Percentiles rank a stretch among this genome's conserved stretches.
Evolutionary conservation across 64 coral and sea anemone species (phyloP).

Genomic region (Actinia equina): DNA sequence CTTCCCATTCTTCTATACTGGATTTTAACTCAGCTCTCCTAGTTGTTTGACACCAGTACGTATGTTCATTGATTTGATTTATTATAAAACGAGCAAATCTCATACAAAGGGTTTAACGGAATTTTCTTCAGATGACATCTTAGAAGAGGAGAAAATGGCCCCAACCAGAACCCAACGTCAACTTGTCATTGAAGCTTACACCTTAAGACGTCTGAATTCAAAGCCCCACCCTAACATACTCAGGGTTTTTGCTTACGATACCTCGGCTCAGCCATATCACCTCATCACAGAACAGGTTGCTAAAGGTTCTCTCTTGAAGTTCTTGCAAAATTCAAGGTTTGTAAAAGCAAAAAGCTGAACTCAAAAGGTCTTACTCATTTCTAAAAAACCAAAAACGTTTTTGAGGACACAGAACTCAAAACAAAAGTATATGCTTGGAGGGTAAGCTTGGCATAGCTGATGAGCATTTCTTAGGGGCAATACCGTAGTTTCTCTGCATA

Average conservation of each 20-base stretch:
- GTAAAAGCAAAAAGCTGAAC: not conserved
- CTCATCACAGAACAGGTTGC: conserved; percentile 30
- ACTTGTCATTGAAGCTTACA: conserved; percentile 25
- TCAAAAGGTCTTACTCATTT: too few relatives aligned
- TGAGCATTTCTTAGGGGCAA: too few relatives aligned
- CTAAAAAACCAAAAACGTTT: too few relatives aligned
- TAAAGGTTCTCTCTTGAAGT: conserved; percentile 35
- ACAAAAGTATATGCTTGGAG: too few relatives aligned
- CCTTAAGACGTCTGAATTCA: not conserved
- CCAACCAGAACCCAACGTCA: not conserved
- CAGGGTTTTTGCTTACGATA: conserved; percentile 27
- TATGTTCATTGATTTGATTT: too few relatives aligned
- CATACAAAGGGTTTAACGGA: too few relatives aligned
- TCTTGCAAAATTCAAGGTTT: conserved; percentile 10
- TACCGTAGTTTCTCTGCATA: too few relatives aligned
- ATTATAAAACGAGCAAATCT: too few relatives aligned
- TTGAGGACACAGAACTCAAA: too few relatives aligned
- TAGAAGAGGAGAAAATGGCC: not conserved
- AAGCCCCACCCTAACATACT: conserved; percentile 34
- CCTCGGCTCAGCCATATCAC: conserved; percentile 33
- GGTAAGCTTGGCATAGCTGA: too few relatives aligned
- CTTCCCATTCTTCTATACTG: not conserved
- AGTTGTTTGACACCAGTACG: too few relatives aligned
- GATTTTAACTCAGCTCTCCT: not conserved
- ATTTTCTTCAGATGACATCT: not conserved